Evolutionary conservation across 1,140 invertebrate genomes (phyloP).

Genomic region (Cotesia glomerata): DNA sequence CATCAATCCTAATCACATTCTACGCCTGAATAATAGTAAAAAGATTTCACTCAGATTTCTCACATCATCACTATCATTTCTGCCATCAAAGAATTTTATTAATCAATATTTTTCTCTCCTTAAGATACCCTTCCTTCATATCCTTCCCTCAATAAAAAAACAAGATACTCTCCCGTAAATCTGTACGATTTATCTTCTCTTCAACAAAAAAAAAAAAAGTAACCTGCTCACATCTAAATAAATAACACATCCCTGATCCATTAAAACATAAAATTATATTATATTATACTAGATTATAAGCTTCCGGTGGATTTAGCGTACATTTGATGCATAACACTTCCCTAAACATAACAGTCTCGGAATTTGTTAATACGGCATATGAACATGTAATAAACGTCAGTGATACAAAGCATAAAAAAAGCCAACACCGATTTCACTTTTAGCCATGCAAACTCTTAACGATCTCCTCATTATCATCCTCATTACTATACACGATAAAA

Average conservation of each 20-base stretch:
- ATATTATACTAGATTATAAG: conserved; percentile 6
- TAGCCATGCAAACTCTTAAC: conserved; percentile 23
- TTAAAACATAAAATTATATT: not conserved
- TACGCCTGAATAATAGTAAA: no score
- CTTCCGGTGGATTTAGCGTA: conserved; percentile 17
- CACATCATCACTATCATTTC: no score
- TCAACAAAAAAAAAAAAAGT: not conserved
- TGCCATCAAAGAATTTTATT: no score
- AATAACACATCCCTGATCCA: not conserved
- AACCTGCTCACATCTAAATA: not conserved
- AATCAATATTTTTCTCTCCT: no score
- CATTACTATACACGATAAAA: not conserved
- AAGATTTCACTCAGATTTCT: no score
- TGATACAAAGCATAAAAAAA: conserved; percentile 10
- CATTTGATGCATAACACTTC: conserved; percentile 28
- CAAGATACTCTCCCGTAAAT: no score
- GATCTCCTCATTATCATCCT: not conserved
- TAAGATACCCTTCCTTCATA: no score
- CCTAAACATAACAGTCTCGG: conserved; percentile 28
- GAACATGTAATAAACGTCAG: conserved; percentile 29
- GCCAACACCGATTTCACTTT: conserved; percentile 30
- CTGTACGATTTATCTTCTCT: no score
- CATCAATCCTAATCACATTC: no score
- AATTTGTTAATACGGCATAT: conserved; percentile 24
- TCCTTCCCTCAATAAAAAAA: no score